Evolutionary conservation across 2,113 vertebrate genomes (phyloP).

Genomic region (Daphoenositta chrysoptera): DNA sequence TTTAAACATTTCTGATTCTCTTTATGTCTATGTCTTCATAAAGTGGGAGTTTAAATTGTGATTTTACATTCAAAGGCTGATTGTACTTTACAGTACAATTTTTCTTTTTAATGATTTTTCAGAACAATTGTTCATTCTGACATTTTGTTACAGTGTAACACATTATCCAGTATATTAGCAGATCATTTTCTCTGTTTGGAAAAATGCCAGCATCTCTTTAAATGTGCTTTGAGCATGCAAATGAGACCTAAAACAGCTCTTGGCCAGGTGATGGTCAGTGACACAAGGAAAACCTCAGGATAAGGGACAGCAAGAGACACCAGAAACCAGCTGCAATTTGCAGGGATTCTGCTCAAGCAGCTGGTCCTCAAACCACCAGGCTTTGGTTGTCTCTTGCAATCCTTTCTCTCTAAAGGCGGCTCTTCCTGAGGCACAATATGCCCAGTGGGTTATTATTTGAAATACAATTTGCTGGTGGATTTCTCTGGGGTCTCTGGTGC

Average conservation of each 20-base stretch:
- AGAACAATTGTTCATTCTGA: neutral
- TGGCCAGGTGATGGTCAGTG: neutral
- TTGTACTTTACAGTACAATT: neutral
- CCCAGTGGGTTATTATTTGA: neutral
- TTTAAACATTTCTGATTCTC: neutral
- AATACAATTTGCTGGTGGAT: neutral
- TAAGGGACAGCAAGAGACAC: neutral
- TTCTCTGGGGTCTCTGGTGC: neutral
- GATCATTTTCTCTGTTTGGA: neutral
- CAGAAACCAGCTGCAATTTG: neutral
- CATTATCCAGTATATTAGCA: neutral
- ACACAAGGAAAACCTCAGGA: neutral
- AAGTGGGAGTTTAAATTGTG: neutral
- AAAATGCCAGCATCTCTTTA: neutral
- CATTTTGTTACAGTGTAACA: neutral
- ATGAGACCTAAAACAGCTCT: neutral
- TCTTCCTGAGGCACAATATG: neutral
- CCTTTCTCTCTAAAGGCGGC: neutral
- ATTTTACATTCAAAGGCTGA: neutral
- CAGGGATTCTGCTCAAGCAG: neutral
- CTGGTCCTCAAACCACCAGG: neutral
- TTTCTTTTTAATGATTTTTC: neutral
- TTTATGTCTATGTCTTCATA: neutral
- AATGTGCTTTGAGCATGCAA: neutral
- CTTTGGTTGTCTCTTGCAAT: neutral